A percentile compares a stretch with the other conserved stretches of the same genome.
phyloP scores from a whole-genome alignment of 2,113 vertebrate genomes.

The Eptesicus fuscus region DNA sequence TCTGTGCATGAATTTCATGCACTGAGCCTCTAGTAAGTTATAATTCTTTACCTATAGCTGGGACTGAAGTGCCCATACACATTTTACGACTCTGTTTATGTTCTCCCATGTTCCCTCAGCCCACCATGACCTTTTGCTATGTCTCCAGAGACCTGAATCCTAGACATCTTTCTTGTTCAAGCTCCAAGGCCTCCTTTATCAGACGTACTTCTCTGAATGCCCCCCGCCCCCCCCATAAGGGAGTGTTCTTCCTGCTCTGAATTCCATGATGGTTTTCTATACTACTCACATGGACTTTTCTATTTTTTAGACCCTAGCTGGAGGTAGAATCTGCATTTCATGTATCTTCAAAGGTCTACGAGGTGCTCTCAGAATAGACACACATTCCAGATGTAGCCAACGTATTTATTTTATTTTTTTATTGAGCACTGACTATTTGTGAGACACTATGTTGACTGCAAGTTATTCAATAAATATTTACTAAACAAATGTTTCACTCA shows the following conservation, averaged over 20 bases:
- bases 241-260: background rate
- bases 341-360: background rate
- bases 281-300: background rate
- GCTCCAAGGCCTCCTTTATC: background rate
- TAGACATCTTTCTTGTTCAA: background rate
- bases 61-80: background rate
- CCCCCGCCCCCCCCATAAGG: background rate
- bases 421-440: background rate
- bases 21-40: no score
- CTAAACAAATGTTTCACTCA: constrained; percentile 12
- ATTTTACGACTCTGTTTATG: background rate
- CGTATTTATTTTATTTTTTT: background rate
- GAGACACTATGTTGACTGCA: background rate
- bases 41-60: background rate
- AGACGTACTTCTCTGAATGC: background rate
- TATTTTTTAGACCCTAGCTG: background rate
- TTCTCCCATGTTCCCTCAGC: background rate
- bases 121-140: background rate
- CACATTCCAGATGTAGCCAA: background rate
- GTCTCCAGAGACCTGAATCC: background rate
- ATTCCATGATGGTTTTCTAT: background rate
- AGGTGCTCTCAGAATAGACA: background rate
- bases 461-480: constrained; percentile 39
- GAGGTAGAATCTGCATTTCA: background rate
- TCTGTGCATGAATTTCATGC: no score